Percentiles rank a stretch among this genome's conserved stretches.
phyloP scores from a whole-genome alignment of 2,113 vertebrate genomes.

The Nettapus auritus region DNA sequence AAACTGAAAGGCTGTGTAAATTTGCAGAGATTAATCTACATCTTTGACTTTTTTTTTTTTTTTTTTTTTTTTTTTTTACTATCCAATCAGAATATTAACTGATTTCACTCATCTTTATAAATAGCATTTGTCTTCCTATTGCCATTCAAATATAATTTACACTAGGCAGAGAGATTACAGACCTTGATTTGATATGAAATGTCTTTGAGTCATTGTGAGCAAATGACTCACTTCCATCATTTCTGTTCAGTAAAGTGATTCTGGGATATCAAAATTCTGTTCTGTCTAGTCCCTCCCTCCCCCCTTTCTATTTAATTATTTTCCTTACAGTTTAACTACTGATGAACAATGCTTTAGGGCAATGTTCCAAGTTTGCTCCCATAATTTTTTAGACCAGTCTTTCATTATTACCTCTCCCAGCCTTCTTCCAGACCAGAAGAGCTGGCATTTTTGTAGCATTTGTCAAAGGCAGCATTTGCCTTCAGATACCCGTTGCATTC shows the following conservation, averaged over 20 bases:
- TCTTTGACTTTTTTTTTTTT: background rate
- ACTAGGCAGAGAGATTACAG: conserved; percentile 46
- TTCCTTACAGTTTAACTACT: conserved; percentile 10
- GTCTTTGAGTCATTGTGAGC: conserved; percentile 47
- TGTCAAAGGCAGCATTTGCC: background rate
- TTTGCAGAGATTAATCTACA: conserved; percentile 41
- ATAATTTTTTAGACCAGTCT: background rate
- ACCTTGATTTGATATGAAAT: conserved; percentile 48
- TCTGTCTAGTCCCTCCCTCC: conserved; percentile 10
- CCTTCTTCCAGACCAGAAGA: background rate
- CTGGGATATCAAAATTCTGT: conserved; percentile 40
- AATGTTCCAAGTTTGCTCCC: background rate
- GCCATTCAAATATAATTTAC: conserved; percentile 66
- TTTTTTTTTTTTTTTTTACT: background rate
- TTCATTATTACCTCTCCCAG: background rate
- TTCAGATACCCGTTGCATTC: background rate
- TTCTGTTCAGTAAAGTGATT: conserved; percentile 8
- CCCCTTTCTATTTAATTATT: background rate
- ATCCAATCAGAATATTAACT: conserved; percentile 31
- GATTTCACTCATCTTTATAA: conserved; percentile 65
- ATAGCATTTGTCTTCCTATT: conserved; percentile 63
- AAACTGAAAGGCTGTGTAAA: background rate
- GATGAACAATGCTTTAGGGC: background rate
- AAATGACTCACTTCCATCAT: conserved; percentile 65
- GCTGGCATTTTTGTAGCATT: background rate